These are phyloP conservation scores for Notoglanidium macrostoma DNA, from an alignment of 2,797 vertebrate genomes.

Conservation along the genomic window DNA sequence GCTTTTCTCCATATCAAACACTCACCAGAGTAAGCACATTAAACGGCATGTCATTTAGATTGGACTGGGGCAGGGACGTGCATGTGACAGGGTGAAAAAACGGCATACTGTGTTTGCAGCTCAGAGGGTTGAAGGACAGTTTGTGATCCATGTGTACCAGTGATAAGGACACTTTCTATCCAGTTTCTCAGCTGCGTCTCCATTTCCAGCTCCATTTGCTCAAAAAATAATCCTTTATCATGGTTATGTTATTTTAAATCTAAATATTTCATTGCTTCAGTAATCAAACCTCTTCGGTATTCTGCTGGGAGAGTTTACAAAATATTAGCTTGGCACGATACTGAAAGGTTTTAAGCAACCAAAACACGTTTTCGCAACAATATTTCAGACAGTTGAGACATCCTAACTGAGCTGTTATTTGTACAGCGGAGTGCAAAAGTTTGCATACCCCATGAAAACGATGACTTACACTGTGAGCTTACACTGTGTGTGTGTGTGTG, in stretches of 20 bases:
- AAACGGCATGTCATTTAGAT: background rate
- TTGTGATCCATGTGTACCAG: background rate
- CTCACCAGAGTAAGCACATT: background rate
- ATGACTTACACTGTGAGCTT: no score
- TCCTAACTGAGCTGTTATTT: background rate
- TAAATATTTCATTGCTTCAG: background rate
- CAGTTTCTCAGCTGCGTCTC: background rate
- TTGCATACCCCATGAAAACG: background rate
- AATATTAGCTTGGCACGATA: background rate
- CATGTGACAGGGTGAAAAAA: background rate
- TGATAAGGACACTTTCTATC: background rate
- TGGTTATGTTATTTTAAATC: background rate
- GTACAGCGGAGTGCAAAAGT: background rate
- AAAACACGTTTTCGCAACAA: background rate
- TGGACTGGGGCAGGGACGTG: background rate
- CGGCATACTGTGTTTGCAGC: background rate
- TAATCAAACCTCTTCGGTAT: background rate
- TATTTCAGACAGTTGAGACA: background rate
- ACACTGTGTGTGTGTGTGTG: no score
- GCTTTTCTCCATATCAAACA: slow-evolving; percentile 18
- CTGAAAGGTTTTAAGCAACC: background rate
- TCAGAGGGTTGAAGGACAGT: background rate
- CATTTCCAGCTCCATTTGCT: background rate
- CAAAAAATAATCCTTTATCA: background rate
- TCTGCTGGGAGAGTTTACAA: background rate